These are phyloP conservation scores for Steinernema khuongi DNA, from an alignment of 1,140 invertebrate genomes.

Conservation along the genomic window DNA sequence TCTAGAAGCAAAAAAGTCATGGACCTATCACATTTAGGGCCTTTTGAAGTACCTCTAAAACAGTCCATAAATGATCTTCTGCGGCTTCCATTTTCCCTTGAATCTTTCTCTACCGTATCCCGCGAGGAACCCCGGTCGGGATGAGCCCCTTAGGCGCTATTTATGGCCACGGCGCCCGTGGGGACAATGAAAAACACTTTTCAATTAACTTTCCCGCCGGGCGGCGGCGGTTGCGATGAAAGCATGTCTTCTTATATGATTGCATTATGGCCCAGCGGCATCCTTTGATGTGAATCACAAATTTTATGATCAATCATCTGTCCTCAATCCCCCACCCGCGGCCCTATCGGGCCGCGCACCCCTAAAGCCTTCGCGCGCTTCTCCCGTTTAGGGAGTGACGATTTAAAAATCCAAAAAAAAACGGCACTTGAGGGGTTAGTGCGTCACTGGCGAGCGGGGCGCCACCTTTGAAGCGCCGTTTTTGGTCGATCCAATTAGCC, in stretches of 20 bases:
- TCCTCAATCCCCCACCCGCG: conserved; percentile 1
- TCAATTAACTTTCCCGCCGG: neutral
- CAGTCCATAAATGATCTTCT: no score
- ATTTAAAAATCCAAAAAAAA: no score
- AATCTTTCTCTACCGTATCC: no score
- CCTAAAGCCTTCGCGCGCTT: neutral
- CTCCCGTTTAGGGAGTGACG: no score
- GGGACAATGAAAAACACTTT: conserved; percentile 12
- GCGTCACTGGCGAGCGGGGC: no score
- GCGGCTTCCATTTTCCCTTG: neutral
- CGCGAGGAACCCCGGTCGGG: no score
- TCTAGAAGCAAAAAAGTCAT: no score
- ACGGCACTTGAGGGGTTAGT: no score
- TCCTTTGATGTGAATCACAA: conserved; percentile 10
- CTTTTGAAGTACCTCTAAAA: no score
- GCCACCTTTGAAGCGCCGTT: neutral
- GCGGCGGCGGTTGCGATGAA: conserved; percentile 3
- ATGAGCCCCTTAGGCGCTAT: neutral
- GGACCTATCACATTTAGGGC: no score
- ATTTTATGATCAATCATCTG: conserved; percentile 15
- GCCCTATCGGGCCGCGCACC: neutral
- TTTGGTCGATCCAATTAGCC: no score
- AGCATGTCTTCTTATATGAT: conserved; percentile 17
- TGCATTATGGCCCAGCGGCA: conserved; percentile 9
- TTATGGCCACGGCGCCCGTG: conserved; percentile 6